A percentile compares a stretch with the other conserved stretches of the same genome.
These are phyloP conservation scores for Neuroterus valhalla DNA, from an alignment of 1,140 invertebrate species.

Conservation along the genomic window DNA sequence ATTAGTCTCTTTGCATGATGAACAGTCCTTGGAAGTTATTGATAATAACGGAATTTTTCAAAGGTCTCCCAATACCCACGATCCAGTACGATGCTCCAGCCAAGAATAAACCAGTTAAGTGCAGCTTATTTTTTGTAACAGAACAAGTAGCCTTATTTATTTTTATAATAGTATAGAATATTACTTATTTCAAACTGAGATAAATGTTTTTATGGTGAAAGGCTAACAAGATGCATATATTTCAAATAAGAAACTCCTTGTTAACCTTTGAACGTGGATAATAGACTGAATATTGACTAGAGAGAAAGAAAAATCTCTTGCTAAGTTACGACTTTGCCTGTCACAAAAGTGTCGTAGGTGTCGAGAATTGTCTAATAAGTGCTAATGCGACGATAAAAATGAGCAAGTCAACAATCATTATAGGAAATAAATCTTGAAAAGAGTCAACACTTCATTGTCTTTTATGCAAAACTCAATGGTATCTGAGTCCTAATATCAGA, in stretches of 20 bases:
- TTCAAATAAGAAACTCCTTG: slow-evolving; percentile 5
- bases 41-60: no score
- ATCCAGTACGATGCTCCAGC: no score
- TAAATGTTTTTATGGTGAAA: not conserved
- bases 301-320: slow-evolving; percentile 36
- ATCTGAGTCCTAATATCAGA: slow-evolving; percentile 47
- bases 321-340: not conserved
- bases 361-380: slow-evolving; percentile 12
- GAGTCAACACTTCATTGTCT: slow-evolving; percentile 58
- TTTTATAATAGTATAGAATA: no score
- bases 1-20: no score
- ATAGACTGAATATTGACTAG: slow-evolving; percentile 39
- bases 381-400: slow-evolving; percentile 40
- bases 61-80: no score
- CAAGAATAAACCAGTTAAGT: no score
- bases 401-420: slow-evolving; percentile 49
- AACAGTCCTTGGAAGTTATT: no score
- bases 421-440: slow-evolving; percentile 42
- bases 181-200: no score
- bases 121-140: no score
- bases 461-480: slow-evolving; percentile 55
- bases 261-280: slow-evolving; percentile 15
- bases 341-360: slow-evolving; percentile 5
- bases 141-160: no score
- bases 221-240: not conserved